These are phyloP conservation scores for Lepidocyrtinus sp. DNA, from an alignment of 2,888 invertebrate species.

Conservation along the genomic window DNA sequence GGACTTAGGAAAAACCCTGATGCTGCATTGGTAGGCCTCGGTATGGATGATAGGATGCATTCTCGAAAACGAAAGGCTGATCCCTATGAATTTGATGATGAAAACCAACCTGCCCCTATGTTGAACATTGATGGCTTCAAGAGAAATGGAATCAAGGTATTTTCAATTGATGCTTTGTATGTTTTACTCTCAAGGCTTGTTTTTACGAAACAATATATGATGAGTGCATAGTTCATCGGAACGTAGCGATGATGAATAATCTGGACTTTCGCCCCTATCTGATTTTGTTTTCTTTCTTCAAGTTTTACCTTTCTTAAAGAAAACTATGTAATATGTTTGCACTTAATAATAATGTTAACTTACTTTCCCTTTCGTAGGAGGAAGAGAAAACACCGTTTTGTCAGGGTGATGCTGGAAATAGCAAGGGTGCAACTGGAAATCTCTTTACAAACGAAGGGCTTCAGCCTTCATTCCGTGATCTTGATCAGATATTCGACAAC, in stretches of 20 bases:
- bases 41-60: slow-evolving; percentile 52
- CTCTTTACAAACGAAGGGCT: slow-evolving; percentile 91
- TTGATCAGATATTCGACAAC: slow-evolving; percentile 95
- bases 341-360: neutral
- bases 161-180: neutral
- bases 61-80: slow-evolving; percentile 72
- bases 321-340: no score
- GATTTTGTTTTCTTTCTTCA: no score
- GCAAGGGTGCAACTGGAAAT: slow-evolving; percentile 73
- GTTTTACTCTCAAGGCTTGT: no score
- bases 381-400: slow-evolving; percentile 70
- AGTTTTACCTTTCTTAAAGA: no score
- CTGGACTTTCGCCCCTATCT: slow-evolving; percentile 37
- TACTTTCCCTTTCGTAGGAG: slow-evolving; percentile 66
- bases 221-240: slow-evolving; percentile 52
- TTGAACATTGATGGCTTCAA: slow-evolving; percentile 74
- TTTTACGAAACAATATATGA: slow-evolving; percentile 24
- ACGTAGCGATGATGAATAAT: slow-evolving; percentile 22
- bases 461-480: slow-evolving; percentile 89
- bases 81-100: slow-evolving; percentile 83
- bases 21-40: slow-evolving; percentile 19
- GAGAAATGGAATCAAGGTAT: slow-evolving; percentile 71
- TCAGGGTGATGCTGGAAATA: slow-evolving; percentile 75
- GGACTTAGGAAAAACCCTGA: slow-evolving; percentile 66
- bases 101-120: slow-evolving; percentile 73